These are phyloP conservation scores for Acanthosoma haemorrhoidale DNA, from an alignment of 2,888 invertebrate species.

Conservation along the genomic window DNA sequence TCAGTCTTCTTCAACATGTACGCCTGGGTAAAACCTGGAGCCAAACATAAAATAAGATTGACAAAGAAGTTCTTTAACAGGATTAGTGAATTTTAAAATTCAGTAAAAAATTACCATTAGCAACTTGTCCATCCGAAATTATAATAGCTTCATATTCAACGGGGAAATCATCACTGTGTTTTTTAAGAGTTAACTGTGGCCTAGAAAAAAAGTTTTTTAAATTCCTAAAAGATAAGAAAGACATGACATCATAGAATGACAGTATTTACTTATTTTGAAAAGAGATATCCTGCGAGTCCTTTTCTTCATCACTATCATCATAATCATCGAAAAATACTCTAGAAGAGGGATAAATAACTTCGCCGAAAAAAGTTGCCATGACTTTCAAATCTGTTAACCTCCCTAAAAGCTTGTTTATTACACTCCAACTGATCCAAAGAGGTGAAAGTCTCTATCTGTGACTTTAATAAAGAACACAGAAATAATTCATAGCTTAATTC, in stretches of 20 bases:
- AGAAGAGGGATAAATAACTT: constrained; percentile 37
- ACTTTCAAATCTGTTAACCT: no score
- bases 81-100: background rate
- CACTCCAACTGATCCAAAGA: no score
- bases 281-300: background rate
- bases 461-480: no score
- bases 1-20: background rate
- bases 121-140: constrained; percentile 33
- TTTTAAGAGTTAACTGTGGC: background rate
- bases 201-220: no score
- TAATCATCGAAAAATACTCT: constrained; percentile 39
- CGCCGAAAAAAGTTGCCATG: constrained; percentile 39
- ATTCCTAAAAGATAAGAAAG: no score
- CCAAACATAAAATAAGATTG: background rate
- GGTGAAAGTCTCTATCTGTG: no score
- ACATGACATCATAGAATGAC: background rate
- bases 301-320: constrained; percentile 34
- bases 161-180: background rate
- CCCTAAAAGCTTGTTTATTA: no score
- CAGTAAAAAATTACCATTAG: constrained; percentile 28
- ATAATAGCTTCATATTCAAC: constrained; percentile 24
- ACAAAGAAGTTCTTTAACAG: no score
- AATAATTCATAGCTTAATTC: no score
- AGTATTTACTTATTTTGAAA: background rate
- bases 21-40: constrained; percentile 4